These are phyloP conservation scores for Naso thynnoides DNA, from an alignment of 2,797 vertebrate species.

Conservation along the genomic window DNA sequence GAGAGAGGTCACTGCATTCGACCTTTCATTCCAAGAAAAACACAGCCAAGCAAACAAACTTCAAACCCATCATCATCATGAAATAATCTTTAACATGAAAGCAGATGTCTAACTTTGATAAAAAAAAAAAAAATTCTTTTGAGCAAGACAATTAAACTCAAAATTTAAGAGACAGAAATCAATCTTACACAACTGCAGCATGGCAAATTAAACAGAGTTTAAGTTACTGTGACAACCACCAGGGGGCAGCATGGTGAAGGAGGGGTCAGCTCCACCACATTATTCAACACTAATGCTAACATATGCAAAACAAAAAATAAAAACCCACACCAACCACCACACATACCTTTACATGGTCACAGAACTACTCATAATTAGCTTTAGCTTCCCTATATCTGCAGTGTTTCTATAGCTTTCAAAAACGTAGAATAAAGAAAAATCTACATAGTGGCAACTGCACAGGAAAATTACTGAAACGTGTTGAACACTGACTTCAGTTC, in stretches of 20 bases:
- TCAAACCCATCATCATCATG: not conserved
- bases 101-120: not conserved
- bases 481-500: not conserved
- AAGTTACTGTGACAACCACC: slow-evolving; percentile 40
- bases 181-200: slow-evolving; percentile 31
- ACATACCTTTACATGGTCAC: too few species aligned
- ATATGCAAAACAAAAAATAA: slow-evolving; percentile 1
- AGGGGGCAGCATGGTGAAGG: slow-evolving; percentile 66
- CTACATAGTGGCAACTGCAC: slow-evolving; percentile 8
- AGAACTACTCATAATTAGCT: not conserved
- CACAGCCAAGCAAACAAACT: slow-evolving; percentile 5
- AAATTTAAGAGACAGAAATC: not conserved
- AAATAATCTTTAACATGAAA: not conserved
- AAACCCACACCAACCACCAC: too few species aligned
- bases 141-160: too few species aligned
- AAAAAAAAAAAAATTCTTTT: too few species aligned
- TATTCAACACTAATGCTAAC: not conserved
- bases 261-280: not conserved
- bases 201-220: slow-evolving; percentile 23
- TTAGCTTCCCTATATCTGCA: not conserved
- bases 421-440: not conserved
- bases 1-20: slow-evolving; percentile 45
- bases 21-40: slow-evolving; percentile 14
- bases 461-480: not conserved
- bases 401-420: not conserved